Base-by-base conservation (phyloP, 2,888 invertebrate species). In the Lydus trimaculatus region DNA sequence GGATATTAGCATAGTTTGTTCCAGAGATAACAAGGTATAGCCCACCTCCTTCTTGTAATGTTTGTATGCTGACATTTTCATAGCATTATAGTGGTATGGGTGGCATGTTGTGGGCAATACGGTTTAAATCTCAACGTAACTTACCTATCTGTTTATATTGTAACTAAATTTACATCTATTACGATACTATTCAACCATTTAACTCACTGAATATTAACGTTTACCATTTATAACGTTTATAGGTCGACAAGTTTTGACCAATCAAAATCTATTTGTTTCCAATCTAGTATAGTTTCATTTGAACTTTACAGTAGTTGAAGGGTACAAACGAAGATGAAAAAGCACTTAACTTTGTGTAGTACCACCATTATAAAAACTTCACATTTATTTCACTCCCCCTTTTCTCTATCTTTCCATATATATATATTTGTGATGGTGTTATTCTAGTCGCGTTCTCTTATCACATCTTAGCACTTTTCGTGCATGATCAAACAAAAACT, bases 1-100 rank as follows among this genome's bases (percentile, higher is more conserved):
- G 67, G 67, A 67, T 67, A 67, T 67, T 67, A 67, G 67, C 67
- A 67, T 67, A 67, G 67, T 67, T 67, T 67, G 67, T 67, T 67
- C 61, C 39, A 28, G 61, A 67, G 67, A 67, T 67, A 67, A 67
- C 67, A 61, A 67, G 67, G 63, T 67, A 63, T 58, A 61, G 43
- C n/a, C 43, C n/a, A 61, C 25, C 25, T 56, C 23, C 64, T 64
- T 61, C 58, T 63, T 61, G 56, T 48, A 43, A 58, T 66, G 66
- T 66, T 66, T 66, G 58, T 43, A 60, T 25, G 9, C 31, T 39
- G 60, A 66, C 61, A 39, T 60, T 65, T 61, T 25, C 56, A 23
- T 56, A 11, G 56, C n/a, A n/a, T n/a, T n/a, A n/a, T n/a, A n/a
- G n/a, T n/a, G 43, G 8, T 39, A 39, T 6, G 39, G 43, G 17